Conservation (phyloP, 1,140 invertebrate genomes). For the Microvelia longipes region DNA sequence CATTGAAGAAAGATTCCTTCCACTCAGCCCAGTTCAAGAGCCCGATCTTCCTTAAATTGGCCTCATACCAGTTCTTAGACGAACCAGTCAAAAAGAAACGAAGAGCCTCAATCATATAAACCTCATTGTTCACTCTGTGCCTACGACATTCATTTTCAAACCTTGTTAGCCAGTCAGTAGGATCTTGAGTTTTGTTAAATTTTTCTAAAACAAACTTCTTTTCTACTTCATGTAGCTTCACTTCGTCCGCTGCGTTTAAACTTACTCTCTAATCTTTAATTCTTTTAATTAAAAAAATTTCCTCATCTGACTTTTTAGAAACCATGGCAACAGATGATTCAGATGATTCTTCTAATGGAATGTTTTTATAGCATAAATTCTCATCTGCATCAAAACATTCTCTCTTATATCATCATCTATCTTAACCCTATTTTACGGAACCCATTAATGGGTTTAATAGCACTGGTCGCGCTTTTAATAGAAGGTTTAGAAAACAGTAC, state of each 20-base stretch:
- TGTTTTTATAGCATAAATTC: constrained; percentile 2
- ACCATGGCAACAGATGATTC: background rate
- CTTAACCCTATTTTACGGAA: constrained; percentile 1
- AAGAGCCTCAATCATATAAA: background rate
- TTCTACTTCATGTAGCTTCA: constrained; percentile 1
- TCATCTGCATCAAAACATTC: constrained; percentile 1
- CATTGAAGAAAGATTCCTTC: background rate
- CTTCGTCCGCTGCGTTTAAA: background rate
- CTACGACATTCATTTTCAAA: constrained; percentile 4
- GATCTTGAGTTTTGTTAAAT: constrained; percentile 2
- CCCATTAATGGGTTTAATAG: constrained; percentile 3
- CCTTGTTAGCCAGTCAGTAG: background rate
- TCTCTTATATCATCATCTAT: constrained; percentile 3
- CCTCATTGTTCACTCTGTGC: background rate
- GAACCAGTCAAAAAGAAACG: constrained; percentile 1
- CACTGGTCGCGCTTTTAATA: background rate
- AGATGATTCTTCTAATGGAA: background rate
- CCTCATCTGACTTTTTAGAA: background rate
- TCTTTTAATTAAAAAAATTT: constrained; percentile 2
- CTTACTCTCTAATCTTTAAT: background rate
- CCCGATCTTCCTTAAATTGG: background rate
- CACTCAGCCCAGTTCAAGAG: constrained; percentile 1
- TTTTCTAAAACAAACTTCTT: constrained; percentile 1
- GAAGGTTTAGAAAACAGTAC: constrained; percentile 4
- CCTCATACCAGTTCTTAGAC: background rate